A percentile compares a stretch with the other conserved stretches of the same genome.
phyloP scores from a whole-genome alignment of 2,113 vertebrate species.

The Chelonoidis abingdonii region DNA sequence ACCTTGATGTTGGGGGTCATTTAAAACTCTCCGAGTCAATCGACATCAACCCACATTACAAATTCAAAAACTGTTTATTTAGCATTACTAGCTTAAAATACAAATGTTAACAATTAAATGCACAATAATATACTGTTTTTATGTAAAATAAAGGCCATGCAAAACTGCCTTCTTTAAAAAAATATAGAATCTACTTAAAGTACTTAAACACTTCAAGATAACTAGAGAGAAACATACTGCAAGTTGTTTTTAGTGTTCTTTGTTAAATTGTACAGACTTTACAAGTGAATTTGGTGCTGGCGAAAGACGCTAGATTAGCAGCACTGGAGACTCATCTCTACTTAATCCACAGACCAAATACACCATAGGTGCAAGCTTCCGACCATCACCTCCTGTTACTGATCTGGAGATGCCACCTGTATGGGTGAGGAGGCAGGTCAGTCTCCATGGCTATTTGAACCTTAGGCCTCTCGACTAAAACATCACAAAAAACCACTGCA shows the following conservation, averaged over 20 bases:
- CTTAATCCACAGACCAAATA: rapidly evolving
- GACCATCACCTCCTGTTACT: neutral
- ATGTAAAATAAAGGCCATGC: constrained; percentile 21
- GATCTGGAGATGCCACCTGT: neutral
- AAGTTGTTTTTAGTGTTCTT: neutral
- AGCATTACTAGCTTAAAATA: neutral
- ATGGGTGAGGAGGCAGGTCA: neutral
- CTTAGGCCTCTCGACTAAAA: neutral
- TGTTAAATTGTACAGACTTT: rapidly evolving
- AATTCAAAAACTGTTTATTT: constrained; percentile 47
- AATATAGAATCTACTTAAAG: neutral
- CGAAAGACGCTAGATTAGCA: neutral
- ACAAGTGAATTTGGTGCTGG: rapidly evolving
- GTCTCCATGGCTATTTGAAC: neutral
- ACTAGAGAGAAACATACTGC: rapidly evolving
- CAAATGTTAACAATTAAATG: neutral
- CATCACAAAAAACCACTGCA: neutral
- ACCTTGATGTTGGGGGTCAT: rapidly evolving
- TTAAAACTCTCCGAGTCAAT: rapidly evolving
- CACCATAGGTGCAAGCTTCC: rapidly evolving
- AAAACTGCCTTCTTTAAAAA: neutral
- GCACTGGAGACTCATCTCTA: neutral
- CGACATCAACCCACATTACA: neutral
- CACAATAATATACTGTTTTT: neutral
- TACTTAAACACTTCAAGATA: neutral